Percentiles rank a stretch among this genome's conserved stretches.
Evolutionary conservation across 2,888 invertebrate species (phyloP).

Genomic region (Nymphalis urticae): DNA sequence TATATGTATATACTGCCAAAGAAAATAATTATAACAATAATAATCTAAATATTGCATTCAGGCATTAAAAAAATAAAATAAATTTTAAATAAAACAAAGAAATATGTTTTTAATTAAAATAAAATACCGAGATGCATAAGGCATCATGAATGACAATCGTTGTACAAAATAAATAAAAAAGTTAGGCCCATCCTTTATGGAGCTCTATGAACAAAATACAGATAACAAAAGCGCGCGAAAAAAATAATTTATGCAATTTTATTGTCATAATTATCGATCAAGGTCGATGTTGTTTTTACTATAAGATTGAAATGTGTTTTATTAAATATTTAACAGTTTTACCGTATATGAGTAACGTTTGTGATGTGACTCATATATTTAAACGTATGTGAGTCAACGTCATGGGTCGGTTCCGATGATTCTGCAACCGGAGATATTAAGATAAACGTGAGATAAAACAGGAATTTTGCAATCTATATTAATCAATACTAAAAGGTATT

Average conservation of each 20-base stretch:
- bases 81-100: background rate
- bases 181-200: too few species aligned
- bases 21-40: background rate
- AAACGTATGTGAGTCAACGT: constrained; percentile 37
- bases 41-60: background rate
- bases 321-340: constrained; percentile 55
- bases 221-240: constrained; percentile 10
- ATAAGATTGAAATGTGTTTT: constrained; percentile 48
- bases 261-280: constrained; percentile 13
- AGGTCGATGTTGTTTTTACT: constrained; percentile 18
- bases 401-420: constrained; percentile 30
- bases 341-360: constrained; percentile 52
- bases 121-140: too few species aligned
- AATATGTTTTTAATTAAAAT: too few species aligned
- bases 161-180: too few species aligned
- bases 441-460: background rate
- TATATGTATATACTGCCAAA: too few species aligned
- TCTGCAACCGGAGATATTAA: constrained; percentile 7
- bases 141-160: too few species aligned
- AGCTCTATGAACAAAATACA: background rate
- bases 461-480: background rate
- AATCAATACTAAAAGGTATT: background rate
- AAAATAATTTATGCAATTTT: constrained; percentile 12
- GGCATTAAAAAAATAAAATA: background rate
- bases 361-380: constrained; percentile 53